Percentiles rank a stretch among this genome's conserved stretches.
phyloP scores from a whole-genome alignment of 2,888 invertebrate species.

The Azorinus chamasolen region DNA sequence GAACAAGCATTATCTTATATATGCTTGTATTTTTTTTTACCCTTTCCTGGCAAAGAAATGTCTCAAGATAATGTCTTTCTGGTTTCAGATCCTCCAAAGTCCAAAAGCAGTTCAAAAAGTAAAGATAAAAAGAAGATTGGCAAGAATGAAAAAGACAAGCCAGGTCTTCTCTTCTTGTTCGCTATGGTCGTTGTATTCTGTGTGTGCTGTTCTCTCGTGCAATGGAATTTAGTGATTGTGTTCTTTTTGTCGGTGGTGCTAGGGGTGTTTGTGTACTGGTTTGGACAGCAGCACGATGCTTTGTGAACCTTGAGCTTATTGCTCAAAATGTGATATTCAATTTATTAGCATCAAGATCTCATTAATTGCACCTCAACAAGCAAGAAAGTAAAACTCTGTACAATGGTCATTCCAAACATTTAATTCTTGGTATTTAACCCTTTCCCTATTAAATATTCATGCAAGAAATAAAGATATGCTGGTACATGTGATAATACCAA shows the following conservation, averaged over 20 bases:
- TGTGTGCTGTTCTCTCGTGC: conserved; percentile 59
- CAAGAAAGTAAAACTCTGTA: too few species aligned
- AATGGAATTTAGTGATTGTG: conserved; percentile 59
- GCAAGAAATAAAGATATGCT: too few species aligned
- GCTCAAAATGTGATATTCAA: too few species aligned
- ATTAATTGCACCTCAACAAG: too few species aligned
- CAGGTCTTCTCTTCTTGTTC: conserved; percentile 55
- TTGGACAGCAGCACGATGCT: conserved; percentile 53
- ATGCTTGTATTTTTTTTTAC: conserved; percentile 3
- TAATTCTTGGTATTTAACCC: too few species aligned
- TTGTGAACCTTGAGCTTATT: neutral
- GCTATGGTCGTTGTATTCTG: conserved; percentile 61
- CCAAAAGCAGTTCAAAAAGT: conserved; percentile 34
- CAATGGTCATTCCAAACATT: too few species aligned
- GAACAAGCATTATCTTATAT: too few species aligned
- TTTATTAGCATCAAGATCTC: too few species aligned
- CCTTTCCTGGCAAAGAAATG: neutral
- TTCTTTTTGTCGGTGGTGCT: conserved; percentile 55
- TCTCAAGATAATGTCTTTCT: conserved; percentile 9
- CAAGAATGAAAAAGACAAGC: conserved; percentile 42
- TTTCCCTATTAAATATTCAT: too few species aligned
- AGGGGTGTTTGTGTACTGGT: conserved; percentile 60
- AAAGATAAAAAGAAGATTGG: conserved; percentile 36
- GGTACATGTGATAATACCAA: too few species aligned
- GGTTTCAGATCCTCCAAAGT: conserved; percentile 59